phyloP scores from a whole-genome alignment of 92 coral and sea anemone species.

The Blastomussa wellsi region DNA sequence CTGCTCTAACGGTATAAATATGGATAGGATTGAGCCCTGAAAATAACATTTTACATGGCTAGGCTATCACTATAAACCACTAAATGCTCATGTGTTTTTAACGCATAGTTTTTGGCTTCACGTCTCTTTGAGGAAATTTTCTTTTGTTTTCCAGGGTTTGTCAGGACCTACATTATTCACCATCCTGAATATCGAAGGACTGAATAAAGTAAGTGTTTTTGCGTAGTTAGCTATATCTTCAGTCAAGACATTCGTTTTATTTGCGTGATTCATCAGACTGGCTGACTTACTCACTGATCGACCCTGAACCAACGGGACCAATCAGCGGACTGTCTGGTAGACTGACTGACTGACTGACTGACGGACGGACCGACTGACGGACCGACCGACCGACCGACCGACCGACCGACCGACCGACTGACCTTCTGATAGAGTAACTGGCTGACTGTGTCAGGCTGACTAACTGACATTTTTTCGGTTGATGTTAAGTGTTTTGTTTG shows the following conservation, averaged over 20 bases:
- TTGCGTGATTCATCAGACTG: too few species aligned
- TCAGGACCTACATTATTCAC: slow-evolving; percentile 73
- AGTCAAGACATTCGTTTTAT: too few species aligned
- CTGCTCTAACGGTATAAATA: slow-evolving; percentile 72
- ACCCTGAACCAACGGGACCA: too few species aligned
- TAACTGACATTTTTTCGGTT: too few species aligned
- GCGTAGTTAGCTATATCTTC: too few species aligned
- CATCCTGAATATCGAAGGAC: slow-evolving; percentile 58
- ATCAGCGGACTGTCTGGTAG: too few species aligned
- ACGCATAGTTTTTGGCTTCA: neutral
- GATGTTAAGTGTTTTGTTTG: neutral
- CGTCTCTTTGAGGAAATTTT: neutral
- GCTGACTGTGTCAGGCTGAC: neutral
- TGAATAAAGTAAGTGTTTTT: slow-evolving; percentile 72
- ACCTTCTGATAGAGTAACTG: neutral
- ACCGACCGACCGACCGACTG: neutral
- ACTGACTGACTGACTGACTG: too few species aligned
- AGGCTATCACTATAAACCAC: neutral
- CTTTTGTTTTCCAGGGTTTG: slow-evolving; percentile 59
- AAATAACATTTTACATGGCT: too few species aligned
- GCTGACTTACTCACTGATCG: too few species aligned
- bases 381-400: too few species aligned
- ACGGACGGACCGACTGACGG: too few species aligned
- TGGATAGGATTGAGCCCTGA: neutral
- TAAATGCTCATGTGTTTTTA: neutral